Evolutionary conservation across 2,797 vertebrate genomes (phyloP).

Genomic region (Molossus molossus): DNA sequence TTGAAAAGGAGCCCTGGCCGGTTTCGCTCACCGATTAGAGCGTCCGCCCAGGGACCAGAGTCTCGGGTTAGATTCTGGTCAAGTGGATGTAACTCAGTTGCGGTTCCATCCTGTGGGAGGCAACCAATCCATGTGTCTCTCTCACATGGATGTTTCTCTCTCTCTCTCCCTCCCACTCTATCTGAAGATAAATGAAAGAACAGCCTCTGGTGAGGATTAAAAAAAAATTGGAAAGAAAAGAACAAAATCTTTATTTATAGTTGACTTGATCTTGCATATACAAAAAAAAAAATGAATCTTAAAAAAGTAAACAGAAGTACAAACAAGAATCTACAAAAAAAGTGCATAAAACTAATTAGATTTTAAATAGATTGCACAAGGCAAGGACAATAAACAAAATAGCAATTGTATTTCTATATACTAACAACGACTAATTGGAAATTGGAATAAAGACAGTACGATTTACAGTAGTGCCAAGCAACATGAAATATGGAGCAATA

Average conservation of each 20-base stretch:
- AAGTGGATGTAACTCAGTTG: too few relatives aligned
- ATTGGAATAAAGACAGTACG: neutral
- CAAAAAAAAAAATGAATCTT: neutral
- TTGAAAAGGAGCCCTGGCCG: neutral
- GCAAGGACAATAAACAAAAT: neutral
- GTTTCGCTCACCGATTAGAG: too few relatives aligned
- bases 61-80: too few relatives aligned
- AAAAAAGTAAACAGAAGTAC: neutral
- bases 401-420: neutral
- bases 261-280: neutral
- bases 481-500: slow-evolving; percentile 26
- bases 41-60: too few relatives aligned
- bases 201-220: too few relatives aligned
- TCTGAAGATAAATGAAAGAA: too few relatives aligned
- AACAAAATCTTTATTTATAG: slow-evolving; percentile 16
- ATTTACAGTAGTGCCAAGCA: neutral
- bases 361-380: neutral
- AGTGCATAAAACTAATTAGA: neutral
- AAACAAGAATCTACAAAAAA: neutral
- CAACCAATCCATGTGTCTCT: too few relatives aligned
- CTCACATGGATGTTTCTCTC: too few relatives aligned
- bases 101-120: too few relatives aligned
- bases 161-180: too few relatives aligned
- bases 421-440: slow-evolving; percentile 10
- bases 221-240: neutral